Evolutionary conservation across 2,113 vertebrate species (phyloP).

Genomic region (Kryptolebias marmoratus): DNA sequence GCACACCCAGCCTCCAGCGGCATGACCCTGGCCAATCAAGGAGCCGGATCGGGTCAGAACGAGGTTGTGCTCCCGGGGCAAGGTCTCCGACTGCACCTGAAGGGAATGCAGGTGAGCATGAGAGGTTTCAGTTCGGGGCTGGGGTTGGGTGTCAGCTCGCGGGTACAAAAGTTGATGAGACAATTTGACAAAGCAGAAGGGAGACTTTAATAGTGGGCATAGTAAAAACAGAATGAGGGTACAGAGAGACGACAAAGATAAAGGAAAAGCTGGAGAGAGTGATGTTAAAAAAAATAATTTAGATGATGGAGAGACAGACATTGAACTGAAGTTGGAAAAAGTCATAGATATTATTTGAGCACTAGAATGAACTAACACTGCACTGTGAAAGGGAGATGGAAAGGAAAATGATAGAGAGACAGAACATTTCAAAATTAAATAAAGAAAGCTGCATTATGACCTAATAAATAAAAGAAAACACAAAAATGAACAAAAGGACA

Average conservation of each 20-base stretch:
- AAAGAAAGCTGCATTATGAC: slow-evolving; percentile 34
- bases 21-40: slow-evolving; percentile 63
- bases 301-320: slow-evolving; percentile 21
- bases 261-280: slow-evolving; percentile 17
- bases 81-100: slow-evolving; percentile 79
- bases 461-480: slow-evolving; percentile 61
- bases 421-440: slow-evolving; percentile 70
- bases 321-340: slow-evolving; percentile 42
- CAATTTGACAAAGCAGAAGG: slow-evolving; percentile 1
- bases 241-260: not conserved
- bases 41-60: slow-evolving; percentile 82
- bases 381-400: slow-evolving; percentile 73
- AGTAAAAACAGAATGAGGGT: slow-evolving; percentile 11
- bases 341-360: slow-evolving; percentile 65
- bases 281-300: slow-evolving; percentile 38
- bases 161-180: slow-evolving; percentile 37
- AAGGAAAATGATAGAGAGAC: slow-evolving; percentile 65
- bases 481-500: slow-evolving; percentile 47
- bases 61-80: slow-evolving; percentile 75
- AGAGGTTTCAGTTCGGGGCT: slow-evolving; percentile 71
- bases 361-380: slow-evolving; percentile 77
- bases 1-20: slow-evolving; percentile 71
- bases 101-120: slow-evolving; percentile 69
- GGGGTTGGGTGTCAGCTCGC: slow-evolving; percentile 53
- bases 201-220: slow-evolving; percentile 20